Evolutionary conservation across 2,113 vertebrate species (phyloP), one percentile per base, ranked within the genome.

Genomic region (Rhinogobius similis): DNA sequence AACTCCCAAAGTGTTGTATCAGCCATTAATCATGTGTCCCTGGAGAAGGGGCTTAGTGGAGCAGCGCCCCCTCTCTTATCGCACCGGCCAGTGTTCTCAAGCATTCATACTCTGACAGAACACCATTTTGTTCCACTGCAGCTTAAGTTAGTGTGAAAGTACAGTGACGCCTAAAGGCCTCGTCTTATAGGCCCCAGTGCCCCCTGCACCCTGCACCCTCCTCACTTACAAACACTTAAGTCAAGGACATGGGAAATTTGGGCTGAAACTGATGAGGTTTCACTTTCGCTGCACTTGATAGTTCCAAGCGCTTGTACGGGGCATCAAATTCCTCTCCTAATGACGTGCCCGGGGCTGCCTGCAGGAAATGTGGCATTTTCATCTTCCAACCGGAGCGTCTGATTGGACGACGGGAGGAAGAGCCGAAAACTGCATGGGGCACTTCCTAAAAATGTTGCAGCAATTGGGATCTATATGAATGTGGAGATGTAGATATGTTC

Each of bases 121-220:
- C 90, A 90, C 87, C 88, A 89, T 91, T 92, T 92, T 90, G 87
- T 88, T 82, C 77, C 72, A 63, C 85, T 77, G 70, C 36, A 59
- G 56, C 63, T n/a, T 75, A 72, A 72, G 70, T 80, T 67, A 81
- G 67, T 73, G 76, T 63, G 39, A 96, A 97, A 95, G 93, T 95
- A 97, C 93, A 96, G 95, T 97, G 96, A 98, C 96, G 97, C 95
- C 96, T 98, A 96, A 98, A 98, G 96, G 96, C 94, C 95, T 91
- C 74, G 92, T 95, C 94, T 90, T 93, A 92, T 92, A 93, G 93
- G 83, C 90, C 62, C 74, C 81, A 41, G 68, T 32, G 55, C 72
- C 62, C 20, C 44, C 1, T 50, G 58, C 21, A 65, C 62, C 67
- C 38, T 70, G 86, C 56, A 62, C 83, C 43, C 46, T 63, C 18